These are phyloP conservation scores for Sylvicola fuscatus DNA, from an alignment of 2,888 invertebrate genomes.

Conservation along the genomic window DNA sequence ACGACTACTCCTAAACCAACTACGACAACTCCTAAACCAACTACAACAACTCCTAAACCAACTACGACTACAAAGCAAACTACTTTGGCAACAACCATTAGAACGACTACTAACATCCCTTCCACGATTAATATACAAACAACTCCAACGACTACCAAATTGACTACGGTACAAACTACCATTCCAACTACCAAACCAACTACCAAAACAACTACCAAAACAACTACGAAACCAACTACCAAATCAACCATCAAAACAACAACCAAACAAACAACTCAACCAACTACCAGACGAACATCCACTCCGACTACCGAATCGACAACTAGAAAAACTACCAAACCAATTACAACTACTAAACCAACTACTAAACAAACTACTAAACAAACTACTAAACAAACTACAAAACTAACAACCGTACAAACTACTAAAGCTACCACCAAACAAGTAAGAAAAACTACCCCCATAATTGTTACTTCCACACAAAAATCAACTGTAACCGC, in stretches of 20 bases:
- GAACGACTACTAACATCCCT: background rate
- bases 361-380: background rate
- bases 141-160: too few relatives aligned
- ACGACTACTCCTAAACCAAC: background rate
- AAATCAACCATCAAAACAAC: background rate
- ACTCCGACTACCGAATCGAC: background rate
- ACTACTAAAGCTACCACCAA: background rate
- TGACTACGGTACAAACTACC: background rate
- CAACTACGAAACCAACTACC: background rate
- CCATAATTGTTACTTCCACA: too few relatives aligned
- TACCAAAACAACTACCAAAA: background rate
- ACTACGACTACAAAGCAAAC: background rate
- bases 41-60: background rate
- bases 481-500: too few relatives aligned
- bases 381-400: background rate
- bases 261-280: too few relatives aligned
- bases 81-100: background rate
- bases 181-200: background rate
- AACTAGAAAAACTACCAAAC: too few relatives aligned
- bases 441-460: too few relatives aligned
- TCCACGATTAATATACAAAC: too few relatives aligned
- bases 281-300: background rate
- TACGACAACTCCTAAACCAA: background rate
- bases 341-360: background rate
- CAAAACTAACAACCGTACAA: background rate